Conservation (phyloP, 2,888 invertebrate species). For the Koerneria pararmatus region DNA sequence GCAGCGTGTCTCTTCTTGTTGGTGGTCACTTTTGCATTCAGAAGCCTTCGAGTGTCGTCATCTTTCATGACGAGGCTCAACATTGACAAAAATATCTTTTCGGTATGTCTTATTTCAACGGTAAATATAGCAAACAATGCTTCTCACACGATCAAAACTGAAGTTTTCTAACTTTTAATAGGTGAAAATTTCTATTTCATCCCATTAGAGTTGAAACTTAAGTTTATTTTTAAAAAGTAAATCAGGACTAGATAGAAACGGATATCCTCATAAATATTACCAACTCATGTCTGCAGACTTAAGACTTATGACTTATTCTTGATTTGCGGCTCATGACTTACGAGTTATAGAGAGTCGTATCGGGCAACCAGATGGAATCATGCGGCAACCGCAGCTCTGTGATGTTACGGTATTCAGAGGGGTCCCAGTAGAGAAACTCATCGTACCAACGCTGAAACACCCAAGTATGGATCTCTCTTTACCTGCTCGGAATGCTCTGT, state of each 20-base stretch:
- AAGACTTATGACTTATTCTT: no score
- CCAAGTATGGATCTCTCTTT: not conserved
- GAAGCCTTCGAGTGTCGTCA: slow-evolving; percentile 52
- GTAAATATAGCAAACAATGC: not conserved
- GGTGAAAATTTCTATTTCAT: no score
- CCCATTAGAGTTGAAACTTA: no score
- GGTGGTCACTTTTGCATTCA: slow-evolving; percentile 57
- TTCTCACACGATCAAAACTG: not conserved
- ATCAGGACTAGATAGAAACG: no score
- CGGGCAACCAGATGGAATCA: slow-evolving; percentile 56
- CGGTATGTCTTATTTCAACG: not conserved
- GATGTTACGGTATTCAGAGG: slow-evolving; percentile 51
- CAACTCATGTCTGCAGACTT: no score
- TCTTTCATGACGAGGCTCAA: slow-evolving; percentile 55
- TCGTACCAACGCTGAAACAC: slow-evolving; percentile 54
- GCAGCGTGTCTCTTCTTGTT: slow-evolving; percentile 38
- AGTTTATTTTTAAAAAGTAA: no score
- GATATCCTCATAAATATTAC: no score
- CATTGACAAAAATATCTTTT: not conserved
- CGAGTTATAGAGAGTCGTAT: slow-evolving; percentile 56
- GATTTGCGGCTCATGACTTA: no score
- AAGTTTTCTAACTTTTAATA: not conserved
- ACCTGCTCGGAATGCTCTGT: not conserved
- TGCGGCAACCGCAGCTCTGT: slow-evolving; percentile 53
- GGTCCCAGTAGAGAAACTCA: slow-evolving; percentile 56